phyloP scores from a whole-genome alignment of 2,113 vertebrate genomes.

The Bubalus kerabau region DNA sequence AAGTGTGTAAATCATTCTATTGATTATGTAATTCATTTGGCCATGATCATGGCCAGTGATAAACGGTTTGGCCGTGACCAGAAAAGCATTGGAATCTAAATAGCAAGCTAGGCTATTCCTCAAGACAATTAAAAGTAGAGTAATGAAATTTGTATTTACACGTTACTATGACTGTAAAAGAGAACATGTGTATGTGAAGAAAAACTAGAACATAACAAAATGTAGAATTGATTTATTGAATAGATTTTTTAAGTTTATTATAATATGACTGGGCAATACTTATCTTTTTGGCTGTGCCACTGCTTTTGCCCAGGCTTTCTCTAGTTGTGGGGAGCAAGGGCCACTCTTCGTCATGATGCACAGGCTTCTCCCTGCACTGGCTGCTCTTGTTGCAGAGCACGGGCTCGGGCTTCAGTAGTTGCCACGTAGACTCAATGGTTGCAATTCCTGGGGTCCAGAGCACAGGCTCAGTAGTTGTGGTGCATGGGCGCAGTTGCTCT shows the following conservation, averaged over 20 bases:
- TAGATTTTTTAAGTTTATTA: background rate
- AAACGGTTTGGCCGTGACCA: background rate
- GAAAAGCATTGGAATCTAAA: background rate
- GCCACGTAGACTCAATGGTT: background rate
- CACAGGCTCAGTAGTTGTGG: background rate
- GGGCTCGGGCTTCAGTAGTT: background rate
- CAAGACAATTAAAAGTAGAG: background rate
- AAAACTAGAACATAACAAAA: background rate
- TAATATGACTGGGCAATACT: background rate
- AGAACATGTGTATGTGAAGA: background rate
- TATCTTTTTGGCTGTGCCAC: background rate
- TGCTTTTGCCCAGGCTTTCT: background rate
- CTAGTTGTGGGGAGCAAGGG: background rate
- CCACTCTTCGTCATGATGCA: accelerated
- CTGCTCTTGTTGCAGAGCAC: background rate
- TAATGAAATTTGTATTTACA: background rate
- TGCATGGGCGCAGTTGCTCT: background rate
- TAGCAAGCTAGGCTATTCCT: background rate
- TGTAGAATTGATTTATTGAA: background rate
- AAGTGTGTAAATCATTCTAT: background rate
- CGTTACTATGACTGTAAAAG: background rate
- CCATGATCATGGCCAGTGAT: background rate
- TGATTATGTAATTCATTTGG: background rate
- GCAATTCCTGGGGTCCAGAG: background rate
- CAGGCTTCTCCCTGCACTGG: background rate